phyloP scores from a whole-genome alignment of 2,113 vertebrate genomes.

The Phodopus roborovskii region DNA sequence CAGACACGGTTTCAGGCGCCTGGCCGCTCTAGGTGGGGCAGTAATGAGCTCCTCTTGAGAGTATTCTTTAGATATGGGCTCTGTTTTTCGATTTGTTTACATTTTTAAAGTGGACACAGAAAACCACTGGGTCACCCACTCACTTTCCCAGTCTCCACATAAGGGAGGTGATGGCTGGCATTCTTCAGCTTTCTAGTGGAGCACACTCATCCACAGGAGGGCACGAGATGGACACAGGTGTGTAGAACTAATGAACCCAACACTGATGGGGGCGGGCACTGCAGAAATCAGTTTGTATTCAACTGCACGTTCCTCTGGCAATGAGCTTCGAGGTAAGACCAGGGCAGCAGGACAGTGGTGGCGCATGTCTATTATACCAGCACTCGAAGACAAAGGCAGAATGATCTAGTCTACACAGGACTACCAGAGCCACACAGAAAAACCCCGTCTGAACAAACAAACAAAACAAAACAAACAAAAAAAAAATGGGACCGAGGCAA shows the following conservation, averaged over 20 bases:
- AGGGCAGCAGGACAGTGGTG: no score
- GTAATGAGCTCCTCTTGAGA: not conserved
- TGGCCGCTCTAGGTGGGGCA: no score
- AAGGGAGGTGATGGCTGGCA: not conserved
- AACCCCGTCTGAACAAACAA: no score
- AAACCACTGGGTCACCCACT: not conserved
- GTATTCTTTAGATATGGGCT: not conserved
- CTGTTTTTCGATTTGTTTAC: not conserved
- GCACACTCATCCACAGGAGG: not conserved
- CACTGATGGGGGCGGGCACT: not conserved
- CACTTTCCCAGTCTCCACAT: not conserved
- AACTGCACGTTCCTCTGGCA: not conserved
- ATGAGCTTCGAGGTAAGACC: not conserved
- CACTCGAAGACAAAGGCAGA: no score
- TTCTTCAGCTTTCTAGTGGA: not conserved
- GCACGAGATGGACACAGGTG: not conserved
- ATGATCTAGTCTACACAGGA: no score
- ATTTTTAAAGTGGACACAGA: not conserved
- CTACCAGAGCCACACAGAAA: no score
- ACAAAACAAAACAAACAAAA: no score
- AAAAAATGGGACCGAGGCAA: not conserved
- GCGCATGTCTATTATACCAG: no score
- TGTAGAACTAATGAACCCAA: not conserved
- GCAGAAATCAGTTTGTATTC: not conserved
- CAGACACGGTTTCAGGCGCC: no score